phyloP scores from a whole-genome alignment of 2,113 vertebrate species.

The Dromaius novaehollandiae region DNA sequence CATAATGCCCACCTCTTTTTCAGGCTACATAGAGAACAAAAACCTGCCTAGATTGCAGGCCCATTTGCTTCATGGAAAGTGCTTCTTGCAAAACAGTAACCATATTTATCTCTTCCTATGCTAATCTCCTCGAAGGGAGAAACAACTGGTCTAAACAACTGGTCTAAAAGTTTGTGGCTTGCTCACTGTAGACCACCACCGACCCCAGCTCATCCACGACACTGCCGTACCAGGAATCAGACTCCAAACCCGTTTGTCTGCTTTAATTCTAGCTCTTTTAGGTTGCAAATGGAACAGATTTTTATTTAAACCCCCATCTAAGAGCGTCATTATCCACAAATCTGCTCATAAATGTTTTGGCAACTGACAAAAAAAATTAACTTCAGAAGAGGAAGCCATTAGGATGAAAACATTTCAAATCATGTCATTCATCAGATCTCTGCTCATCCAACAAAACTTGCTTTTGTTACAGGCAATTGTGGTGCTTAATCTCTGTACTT shows the following conservation, averaged over 20 bases:
- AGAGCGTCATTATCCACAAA: conserved; percentile 74
- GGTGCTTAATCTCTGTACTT: conserved; percentile 60
- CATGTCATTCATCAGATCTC: conserved; percentile 74
- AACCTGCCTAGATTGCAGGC: not conserved
- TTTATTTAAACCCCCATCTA: conserved; percentile 71
- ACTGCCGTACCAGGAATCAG: not conserved
- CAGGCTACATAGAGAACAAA: not conserved
- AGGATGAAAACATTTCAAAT: conserved; percentile 75
- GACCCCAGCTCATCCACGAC: conserved; percentile 34
- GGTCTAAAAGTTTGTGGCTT: conserved; percentile 2
- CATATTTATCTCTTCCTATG: not conserved
- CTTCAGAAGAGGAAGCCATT: conserved; percentile 70
- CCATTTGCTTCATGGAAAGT: not conserved
- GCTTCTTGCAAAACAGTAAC: not conserved
- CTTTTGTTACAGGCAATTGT: conserved; percentile 69
- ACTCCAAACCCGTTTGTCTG: conserved; percentile 49
- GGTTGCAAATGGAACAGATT: conserved; percentile 69
- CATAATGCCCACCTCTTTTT: not conserved
- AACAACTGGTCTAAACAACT: not conserved
- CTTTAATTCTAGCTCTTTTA: conserved; percentile 38
- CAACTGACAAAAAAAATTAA: conserved; percentile 74
- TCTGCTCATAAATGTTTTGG: conserved; percentile 76
- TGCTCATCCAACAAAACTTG: conserved; percentile 70
- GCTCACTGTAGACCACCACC: not conserved
- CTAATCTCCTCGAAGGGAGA: not conserved